Percentiles rank a stretch among this genome's conserved stretches.
Conservation (phyloP, 2,888 invertebrate genomes). For the Vandiemenella viatica region DNA sequence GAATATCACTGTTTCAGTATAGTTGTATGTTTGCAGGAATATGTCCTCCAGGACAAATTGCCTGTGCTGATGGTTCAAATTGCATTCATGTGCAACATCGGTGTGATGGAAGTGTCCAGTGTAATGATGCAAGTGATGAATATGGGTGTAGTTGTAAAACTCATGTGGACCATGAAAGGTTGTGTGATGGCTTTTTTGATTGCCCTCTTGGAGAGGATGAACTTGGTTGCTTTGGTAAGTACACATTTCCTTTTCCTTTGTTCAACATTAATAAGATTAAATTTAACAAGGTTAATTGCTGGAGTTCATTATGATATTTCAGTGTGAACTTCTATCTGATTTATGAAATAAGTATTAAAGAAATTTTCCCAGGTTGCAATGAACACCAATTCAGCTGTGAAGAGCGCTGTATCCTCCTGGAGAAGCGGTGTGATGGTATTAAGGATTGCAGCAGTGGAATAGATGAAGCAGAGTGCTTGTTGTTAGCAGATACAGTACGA, state of each 20-base stretch:
- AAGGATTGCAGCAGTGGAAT: slow-evolving; percentile 53
- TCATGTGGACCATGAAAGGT: slow-evolving; percentile 45
- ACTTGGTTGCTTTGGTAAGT: slow-evolving; percentile 56
- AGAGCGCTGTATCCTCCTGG: slow-evolving; percentile 48
- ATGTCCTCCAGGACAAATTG: slow-evolving; percentile 2
- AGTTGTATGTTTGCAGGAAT: background rate
- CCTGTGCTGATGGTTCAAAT: slow-evolving; percentile 3
- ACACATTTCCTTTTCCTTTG: too few relatives aligned
- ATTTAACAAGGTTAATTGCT: too few relatives aligned
- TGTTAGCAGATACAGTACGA: slow-evolving; percentile 36
- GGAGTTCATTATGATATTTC: too few relatives aligned
- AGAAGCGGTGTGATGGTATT: slow-evolving; percentile 56
- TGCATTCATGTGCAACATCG: slow-evolving; percentile 2
- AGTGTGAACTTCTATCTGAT: too few relatives aligned
- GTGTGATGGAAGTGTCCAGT: slow-evolving; percentile 62
- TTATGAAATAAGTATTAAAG: too few relatives aligned
- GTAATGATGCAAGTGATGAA: slow-evolving; percentile 66
- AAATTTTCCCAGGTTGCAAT: too few relatives aligned
- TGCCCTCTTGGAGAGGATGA: slow-evolving; percentile 73
- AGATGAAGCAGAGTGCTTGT: slow-evolving; percentile 62
- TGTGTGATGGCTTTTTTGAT: slow-evolving; percentile 70
- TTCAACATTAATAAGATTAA: too few relatives aligned
- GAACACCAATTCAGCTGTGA: slow-evolving; percentile 53
- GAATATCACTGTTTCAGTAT: too few relatives aligned
- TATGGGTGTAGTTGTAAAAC: slow-evolving; percentile 52